Evolutionary conservation across 2,797 vertebrate genomes (phyloP).

Genomic region (Sebastes matsubarae): DNA sequence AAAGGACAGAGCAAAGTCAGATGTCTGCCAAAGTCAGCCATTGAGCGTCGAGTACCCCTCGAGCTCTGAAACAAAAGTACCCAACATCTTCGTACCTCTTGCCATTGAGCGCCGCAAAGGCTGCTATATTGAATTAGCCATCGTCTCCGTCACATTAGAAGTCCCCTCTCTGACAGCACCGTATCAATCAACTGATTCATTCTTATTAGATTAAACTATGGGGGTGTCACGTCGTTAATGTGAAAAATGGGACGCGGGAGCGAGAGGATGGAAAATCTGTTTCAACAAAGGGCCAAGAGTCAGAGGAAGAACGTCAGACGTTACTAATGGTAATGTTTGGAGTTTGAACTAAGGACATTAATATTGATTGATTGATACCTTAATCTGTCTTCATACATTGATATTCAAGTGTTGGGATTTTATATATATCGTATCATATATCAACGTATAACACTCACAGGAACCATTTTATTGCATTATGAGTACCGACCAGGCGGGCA

Average conservation of each 20-base stretch:
- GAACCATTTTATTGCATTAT: neutral
- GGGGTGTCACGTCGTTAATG: constrained; percentile 73
- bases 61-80: constrained; percentile 30
- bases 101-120: constrained; percentile 30
- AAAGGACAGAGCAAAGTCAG: constrained; percentile 78
- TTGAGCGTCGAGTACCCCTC: neutral
- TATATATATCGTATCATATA: neutral
- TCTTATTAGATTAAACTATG: constrained; percentile 74
- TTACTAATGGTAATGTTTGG: constrained; percentile 62
- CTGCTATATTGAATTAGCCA: constrained; percentile 69
- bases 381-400: constrained; percentile 43
- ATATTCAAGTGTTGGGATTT: constrained; percentile 13
- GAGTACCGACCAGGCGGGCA: neutral
- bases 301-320: constrained; percentile 55
- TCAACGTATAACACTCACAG: neutral
- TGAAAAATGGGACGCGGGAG: constrained; percentile 69
- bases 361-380: constrained; percentile 50
- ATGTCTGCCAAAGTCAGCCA: constrained; percentile 66
- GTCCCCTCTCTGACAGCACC: constrained; percentile 57
- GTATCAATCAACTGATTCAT: constrained; percentile 79
- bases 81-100: constrained; percentile 16
- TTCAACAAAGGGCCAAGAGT: constrained; percentile 67
- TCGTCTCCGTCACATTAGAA: constrained; percentile 65
- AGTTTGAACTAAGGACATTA: constrained; percentile 58
- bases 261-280: constrained; percentile 66